phyloP scores from a whole-genome alignment of 2,888 invertebrate genomes.

The Smittia sp. region DNA sequence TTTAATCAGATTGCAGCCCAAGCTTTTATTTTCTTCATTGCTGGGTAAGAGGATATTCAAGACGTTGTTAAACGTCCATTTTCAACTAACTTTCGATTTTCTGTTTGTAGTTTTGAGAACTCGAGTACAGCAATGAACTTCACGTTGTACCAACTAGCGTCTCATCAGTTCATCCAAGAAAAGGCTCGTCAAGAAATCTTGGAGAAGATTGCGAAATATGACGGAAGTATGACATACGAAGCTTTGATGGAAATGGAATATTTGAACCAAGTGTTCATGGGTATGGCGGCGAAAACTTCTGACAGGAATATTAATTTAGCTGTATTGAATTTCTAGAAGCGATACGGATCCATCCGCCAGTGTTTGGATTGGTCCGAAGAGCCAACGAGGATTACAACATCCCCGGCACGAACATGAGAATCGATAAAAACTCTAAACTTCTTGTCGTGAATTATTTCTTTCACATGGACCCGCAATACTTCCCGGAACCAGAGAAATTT shows the following conservation, averaged over 20 bases:
- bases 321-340: constrained; percentile 43
- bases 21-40: constrained; percentile 59
- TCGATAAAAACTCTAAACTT: background rate
- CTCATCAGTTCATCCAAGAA: constrained; percentile 49
- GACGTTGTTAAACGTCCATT: too few species aligned
- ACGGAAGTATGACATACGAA: constrained; percentile 49
- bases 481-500: background rate
- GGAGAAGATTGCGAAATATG: constrained; percentile 46
- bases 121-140: constrained; percentile 46
- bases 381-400: constrained; percentile 42
- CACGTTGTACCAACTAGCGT: constrained; percentile 50
- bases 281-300: constrained; percentile 27
- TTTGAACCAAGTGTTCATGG: constrained; percentile 53
- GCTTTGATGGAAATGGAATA: constrained; percentile 51
- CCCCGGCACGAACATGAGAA: background rate
- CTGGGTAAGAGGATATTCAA: constrained; percentile 53
- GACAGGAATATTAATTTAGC: background rate
- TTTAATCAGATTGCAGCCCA: constrained; percentile 54
- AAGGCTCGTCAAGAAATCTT: constrained; percentile 52
- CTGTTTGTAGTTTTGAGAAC: too few species aligned
- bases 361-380: constrained; percentile 42
- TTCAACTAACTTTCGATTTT: too few species aligned
- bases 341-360: constrained; percentile 44
- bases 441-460: background rate
- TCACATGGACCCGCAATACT: background rate